Conservation (phyloP, 1,140 invertebrate genomes). For the Drosophila chauvacae region DNA sequence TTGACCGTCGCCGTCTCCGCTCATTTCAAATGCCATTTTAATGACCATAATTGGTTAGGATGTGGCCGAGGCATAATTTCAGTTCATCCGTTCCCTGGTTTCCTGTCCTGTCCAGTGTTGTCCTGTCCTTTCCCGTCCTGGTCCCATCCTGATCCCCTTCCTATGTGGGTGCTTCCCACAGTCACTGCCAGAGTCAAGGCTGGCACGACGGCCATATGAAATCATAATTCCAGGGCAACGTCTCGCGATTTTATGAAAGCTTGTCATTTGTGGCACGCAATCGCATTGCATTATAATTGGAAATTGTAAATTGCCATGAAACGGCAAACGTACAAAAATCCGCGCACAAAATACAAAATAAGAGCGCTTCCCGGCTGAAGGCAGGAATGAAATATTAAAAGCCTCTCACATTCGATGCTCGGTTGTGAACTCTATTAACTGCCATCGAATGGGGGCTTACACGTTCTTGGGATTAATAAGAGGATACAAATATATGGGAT, state of each 20-base stretch:
- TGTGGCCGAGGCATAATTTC: slow-evolving; percentile 66
- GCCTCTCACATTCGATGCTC: slow-evolving; percentile 1
- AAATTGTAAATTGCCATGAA: slow-evolving; percentile 76
- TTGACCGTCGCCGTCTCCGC: slow-evolving; percentile 15
- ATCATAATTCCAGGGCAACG: slow-evolving; percentile 75
- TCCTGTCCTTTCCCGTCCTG: slow-evolving; percentile 17
- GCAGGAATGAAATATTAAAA: slow-evolving; percentile 12
- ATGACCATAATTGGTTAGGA: slow-evolving; percentile 75
- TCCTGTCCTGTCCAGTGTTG: slow-evolving; percentile 47
- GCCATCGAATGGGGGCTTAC: background rate
- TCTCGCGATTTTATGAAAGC: slow-evolving; percentile 74
- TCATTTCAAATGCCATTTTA: slow-evolving; percentile 77
- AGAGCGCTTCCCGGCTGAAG: background rate
- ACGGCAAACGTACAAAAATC: slow-evolving; percentile 12
- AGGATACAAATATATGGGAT: background rate
- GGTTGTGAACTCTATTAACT: slow-evolving; percentile 11
- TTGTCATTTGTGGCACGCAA: slow-evolving; percentile 81
- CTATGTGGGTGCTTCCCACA: slow-evolving; percentile 50
- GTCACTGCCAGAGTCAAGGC: slow-evolving; percentile 6
- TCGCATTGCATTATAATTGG: slow-evolving; percentile 77
- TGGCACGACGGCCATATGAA: slow-evolving; percentile 48
- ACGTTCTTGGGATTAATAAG: slow-evolving; percentile 1
- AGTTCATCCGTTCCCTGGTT: slow-evolving; percentile 63
- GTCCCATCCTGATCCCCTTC: slow-evolving; percentile 1
- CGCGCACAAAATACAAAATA: slow-evolving; percentile 4